Percentiles rank a stretch among this genome's conserved stretches.
Conservation (phyloP, 2,888 invertebrate species). For the Eupithecia tripunctaria region DNA sequence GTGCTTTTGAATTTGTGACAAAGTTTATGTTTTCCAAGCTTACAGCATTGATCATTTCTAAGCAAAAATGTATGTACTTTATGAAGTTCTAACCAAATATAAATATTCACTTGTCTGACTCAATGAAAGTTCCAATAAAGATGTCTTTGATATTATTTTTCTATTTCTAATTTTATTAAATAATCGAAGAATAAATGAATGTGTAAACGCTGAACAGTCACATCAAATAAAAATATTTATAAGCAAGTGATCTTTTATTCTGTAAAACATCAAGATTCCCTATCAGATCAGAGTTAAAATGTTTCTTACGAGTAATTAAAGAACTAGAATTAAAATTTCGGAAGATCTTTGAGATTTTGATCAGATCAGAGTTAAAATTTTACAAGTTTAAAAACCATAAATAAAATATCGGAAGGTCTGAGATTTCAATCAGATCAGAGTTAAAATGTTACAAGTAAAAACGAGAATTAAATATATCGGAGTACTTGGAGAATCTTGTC, state of each 20-base stretch:
- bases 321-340: not conserved
- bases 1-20: conserved; percentile 64
- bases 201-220: conserved; percentile 79
- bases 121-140: conserved; percentile 76
- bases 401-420: too few species aligned
- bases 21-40: conserved; percentile 48
- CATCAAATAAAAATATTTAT: conserved; percentile 83
- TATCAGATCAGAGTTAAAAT: too few species aligned
- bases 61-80: conserved; percentile 37
- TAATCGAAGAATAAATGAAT: conserved; percentile 77
- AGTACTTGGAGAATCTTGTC: conserved; percentile 14
- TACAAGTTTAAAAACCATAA: too few species aligned
- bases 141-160: conserved; percentile 84
- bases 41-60: conserved; percentile 42
- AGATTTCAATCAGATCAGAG: too few species aligned
- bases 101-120: conserved; percentile 53
- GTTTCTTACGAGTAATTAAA: not conserved
- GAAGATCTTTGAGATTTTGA: not conserved
- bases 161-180: conserved; percentile 84
- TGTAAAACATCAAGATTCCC: conserved; percentile 28
- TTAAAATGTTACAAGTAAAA: not conserved
- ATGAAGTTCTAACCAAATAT: conserved; percentile 37
- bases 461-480: not conserved
- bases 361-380: not conserved
- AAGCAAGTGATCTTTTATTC: conserved; percentile 76